Base-by-base conservation (phyloP, 2,113 vertebrate genomes). In the Ciconia stormi region DNA sequence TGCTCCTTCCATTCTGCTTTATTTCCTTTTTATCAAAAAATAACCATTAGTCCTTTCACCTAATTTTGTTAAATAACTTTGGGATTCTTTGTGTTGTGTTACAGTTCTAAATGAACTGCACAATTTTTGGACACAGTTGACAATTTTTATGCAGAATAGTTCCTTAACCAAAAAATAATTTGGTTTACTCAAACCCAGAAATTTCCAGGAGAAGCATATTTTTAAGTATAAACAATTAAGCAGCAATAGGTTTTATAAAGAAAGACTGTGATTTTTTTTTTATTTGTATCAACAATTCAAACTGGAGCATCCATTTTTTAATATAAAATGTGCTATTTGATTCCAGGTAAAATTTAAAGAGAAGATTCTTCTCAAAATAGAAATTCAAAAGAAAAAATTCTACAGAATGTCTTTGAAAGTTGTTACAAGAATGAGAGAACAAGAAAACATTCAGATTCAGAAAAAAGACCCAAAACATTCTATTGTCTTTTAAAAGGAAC, bases 41-140 rank as follows among this genome's bases (percentile, higher is more conserved):
- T 13, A 32, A 10, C 3, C 5, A 6, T 61, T 17, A 6, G 1
- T 34, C 6, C 5, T 66, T 70, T 73, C 14, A 53, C 15, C 0
- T 38, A 69, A 38, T 63, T 90, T 89, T 88, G 3, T 55, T 16
- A 76, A n/a, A 46, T 16, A 18, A 55, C 5, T 71, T 58, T 6
- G 3, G 1, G 5, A 40, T 73, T 16, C 5, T 63, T 76, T 50
- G 2, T 13, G 2, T 29, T 89, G 27, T 67, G 6, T 59, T 76
- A 19, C 11, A 7, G 3, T 44, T 56, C 9, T 34, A 26, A 70
- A 20, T 18, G 3, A 56, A 5, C 13, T 26, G 25, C 15, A 59
- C 3, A 72, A 9, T 15, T 61, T 72, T 71, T 42, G 7, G 29
- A 29, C 4, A 55, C 19, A 21, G 13, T 17, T 17, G 32, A 13